A percentile compares a stretch with the other conserved stretches of the same genome.
Evolutionary conservation across 1,140 invertebrate species (phyloP).

Genomic region (Holotrichia oblita): DNA sequence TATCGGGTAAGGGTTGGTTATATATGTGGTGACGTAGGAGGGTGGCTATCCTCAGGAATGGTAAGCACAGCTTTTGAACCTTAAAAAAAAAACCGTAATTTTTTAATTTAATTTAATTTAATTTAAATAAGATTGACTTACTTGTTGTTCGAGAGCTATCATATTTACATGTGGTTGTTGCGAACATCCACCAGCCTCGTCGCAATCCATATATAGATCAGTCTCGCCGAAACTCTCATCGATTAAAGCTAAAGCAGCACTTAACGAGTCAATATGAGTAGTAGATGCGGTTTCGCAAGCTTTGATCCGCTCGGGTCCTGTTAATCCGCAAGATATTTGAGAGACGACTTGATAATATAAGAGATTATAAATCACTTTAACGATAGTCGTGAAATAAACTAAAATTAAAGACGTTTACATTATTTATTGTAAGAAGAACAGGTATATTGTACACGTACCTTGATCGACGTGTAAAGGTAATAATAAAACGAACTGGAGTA

Average conservation of each 20-base stretch:
- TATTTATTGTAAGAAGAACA: background rate
- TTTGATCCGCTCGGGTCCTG: conserved; percentile 62
- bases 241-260: conserved; percentile 61
- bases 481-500: conserved; percentile 87
- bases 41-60: conserved; percentile 85
- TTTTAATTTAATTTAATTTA: conserved; percentile 8
- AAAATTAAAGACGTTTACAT: conserved; percentile 40
- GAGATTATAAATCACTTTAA: conserved; percentile 88
- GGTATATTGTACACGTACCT: conserved; percentile 67
- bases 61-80: conserved; percentile 82
- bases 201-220: conserved; percentile 65
- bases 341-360: conserved; percentile 87
- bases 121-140: conserved; percentile 33
- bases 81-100: conserved; percentile 58
- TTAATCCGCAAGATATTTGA: conserved; percentile 75
- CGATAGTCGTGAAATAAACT: conserved; percentile 88
- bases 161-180: conserved; percentile 55
- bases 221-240: conserved; percentile 64
- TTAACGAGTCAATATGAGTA: conserved; percentile 51
- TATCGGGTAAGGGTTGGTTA: conserved; percentile 78
- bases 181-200: conserved; percentile 45
- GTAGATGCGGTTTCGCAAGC: conserved; percentile 48
- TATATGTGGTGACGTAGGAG: conserved; percentile 88
- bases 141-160: conserved; percentile 62
- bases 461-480: conserved; percentile 86